These are phyloP conservation scores for Climacteris rufus DNA, from an alignment of 2,113 vertebrate genomes.

Conservation along the genomic window DNA sequence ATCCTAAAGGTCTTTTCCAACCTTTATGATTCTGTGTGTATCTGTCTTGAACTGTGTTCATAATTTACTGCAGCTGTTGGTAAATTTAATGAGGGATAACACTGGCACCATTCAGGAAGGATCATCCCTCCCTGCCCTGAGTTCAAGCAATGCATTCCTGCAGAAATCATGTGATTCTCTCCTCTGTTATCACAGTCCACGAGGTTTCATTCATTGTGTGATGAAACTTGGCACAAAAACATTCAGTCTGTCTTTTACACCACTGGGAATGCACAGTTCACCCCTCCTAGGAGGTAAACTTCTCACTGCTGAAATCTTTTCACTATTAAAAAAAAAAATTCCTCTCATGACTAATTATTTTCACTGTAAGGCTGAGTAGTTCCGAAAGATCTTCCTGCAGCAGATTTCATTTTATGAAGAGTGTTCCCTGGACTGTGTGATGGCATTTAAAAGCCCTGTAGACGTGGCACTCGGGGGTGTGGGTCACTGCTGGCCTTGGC, in stretches of 20 bases:
- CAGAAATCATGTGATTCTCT: not conserved
- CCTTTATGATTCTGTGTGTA: fast-evolving
- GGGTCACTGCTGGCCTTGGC: not conserved
- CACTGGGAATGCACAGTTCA: not conserved
- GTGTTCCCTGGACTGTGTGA: not conserved
- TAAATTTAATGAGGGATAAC: fast-evolving
- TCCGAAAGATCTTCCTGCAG: not conserved
- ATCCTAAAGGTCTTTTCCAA: not conserved
- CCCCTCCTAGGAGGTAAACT: not conserved
- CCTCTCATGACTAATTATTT: not conserved
- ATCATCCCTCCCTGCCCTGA: not conserved
- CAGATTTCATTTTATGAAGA: not conserved
- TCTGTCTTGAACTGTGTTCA: not conserved
- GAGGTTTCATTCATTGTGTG: not conserved
- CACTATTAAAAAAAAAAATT: not conserved
- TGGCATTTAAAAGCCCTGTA: not conserved
- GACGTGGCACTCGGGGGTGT: too few species aligned
- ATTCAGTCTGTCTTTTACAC: not conserved
- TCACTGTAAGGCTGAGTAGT: not conserved
- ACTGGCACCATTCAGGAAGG: not conserved
- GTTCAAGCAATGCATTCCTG: not conserved
- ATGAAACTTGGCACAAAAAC: not conserved
- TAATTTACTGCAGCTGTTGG: not conserved
- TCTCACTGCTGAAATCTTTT: not conserved
- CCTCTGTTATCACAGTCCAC: not conserved